Conservation (phyloP, 2,888 invertebrate genomes). For the Meloe dianella region DNA sequence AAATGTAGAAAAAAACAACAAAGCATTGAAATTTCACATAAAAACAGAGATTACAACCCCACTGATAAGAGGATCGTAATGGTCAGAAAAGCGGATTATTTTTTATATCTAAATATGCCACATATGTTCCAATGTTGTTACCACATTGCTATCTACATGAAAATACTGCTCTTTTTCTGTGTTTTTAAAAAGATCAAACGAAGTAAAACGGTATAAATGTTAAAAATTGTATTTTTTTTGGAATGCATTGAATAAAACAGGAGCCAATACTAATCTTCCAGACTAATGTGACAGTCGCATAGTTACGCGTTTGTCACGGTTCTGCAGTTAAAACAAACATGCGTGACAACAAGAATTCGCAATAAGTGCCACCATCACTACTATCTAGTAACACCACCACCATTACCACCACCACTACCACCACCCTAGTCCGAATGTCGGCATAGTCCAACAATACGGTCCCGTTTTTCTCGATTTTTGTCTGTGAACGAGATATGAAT, state of each 20-base stretch:
- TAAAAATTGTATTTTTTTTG: not conserved
- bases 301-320: conserved; percentile 55
- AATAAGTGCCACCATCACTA: conserved; percentile 50
- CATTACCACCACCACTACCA: conserved; percentile 18
- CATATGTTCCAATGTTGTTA: conserved; percentile 51
- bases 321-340: conserved; percentile 49
- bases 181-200: not conserved
- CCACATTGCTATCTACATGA: conserved; percentile 43
- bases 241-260: not conserved
- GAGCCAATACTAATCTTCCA: conserved; percentile 30
- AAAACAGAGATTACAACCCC: conserved; percentile 27
- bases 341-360: conserved; percentile 55
- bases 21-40: conserved; percentile 5
- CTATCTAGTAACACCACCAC: too few species aligned
- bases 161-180: conserved; percentile 25
- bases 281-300: conserved; percentile 50
- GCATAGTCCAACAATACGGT: not conserved
- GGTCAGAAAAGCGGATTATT: conserved; percentile 57
- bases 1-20: not conserved
- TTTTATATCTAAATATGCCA: conserved; percentile 55
- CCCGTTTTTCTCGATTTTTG: conserved; percentile 35
- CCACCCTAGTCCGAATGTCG: conserved; percentile 9
- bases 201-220: not conserved
- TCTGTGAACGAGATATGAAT: conserved; percentile 39
- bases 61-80: conserved; percentile 50